These are phyloP conservation scores for Myripristis jacobus DNA, from an alignment of 2,797 vertebrate species.

Conservation along the genomic window DNA sequence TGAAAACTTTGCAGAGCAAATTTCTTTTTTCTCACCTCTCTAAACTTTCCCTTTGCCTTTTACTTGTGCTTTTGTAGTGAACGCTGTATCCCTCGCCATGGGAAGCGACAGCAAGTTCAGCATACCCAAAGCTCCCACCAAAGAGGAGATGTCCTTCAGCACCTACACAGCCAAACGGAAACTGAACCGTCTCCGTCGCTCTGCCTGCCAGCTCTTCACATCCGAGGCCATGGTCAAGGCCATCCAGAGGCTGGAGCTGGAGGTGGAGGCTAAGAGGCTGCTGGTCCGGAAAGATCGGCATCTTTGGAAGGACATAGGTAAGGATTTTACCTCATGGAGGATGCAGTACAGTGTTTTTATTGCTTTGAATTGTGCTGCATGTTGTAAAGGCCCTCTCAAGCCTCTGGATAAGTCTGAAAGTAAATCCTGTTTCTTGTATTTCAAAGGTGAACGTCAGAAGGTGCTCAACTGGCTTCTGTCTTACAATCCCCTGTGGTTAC, in stretches of 20 bases:
- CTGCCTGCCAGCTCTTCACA: slow-evolving; percentile 90
- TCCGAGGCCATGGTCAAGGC: slow-evolving; percentile 89
- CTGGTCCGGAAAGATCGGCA: slow-evolving; percentile 93
- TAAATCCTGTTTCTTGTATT: neutral
- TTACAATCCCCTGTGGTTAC: slow-evolving; percentile 95
- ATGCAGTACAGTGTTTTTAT: no score
- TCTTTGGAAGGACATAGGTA: slow-evolving; percentile 97
- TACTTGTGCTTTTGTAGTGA: slow-evolving; percentile 79
- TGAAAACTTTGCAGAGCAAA: neutral
- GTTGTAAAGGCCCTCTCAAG: neutral
- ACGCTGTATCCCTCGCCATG: slow-evolving; percentile 86
- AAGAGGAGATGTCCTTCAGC: slow-evolving; percentile 93
- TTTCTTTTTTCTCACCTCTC: neutral
- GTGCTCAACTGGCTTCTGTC: slow-evolving; percentile 94
- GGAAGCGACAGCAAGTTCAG: slow-evolving; percentile 84
- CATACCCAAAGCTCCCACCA: slow-evolving; percentile 91
- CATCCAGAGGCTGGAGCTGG: slow-evolving; percentile 90
- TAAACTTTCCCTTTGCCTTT: neutral
- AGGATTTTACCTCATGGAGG: slow-evolving; percentile 14
- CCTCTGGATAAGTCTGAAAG: accelerated
- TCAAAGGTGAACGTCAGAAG: slow-evolving; percentile 92
- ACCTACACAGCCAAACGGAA: slow-evolving; percentile 90
- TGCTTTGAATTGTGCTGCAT: neutral
- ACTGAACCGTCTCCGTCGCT: slow-evolving; percentile 89
- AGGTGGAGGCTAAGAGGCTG: slow-evolving; percentile 89